Percentiles rank a stretch among this genome's conserved stretches.
Conservation (phyloP, 2,888 invertebrate species). For the Palloptera scutellata region DNA sequence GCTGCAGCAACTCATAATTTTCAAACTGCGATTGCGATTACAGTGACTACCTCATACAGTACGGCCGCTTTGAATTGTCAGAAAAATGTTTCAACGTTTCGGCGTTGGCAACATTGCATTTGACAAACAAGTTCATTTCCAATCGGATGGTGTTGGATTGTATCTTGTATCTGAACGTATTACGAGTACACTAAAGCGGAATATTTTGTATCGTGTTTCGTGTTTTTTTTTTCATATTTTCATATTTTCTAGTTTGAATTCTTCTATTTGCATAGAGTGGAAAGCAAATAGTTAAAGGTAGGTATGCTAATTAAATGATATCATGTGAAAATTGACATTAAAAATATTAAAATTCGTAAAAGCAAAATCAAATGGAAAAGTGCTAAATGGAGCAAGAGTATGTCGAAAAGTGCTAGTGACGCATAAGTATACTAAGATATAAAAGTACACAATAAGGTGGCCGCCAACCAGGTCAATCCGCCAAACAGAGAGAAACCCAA, state of each 20-base stretch:
- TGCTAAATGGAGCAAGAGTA: not conserved
- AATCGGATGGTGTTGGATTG: constrained; percentile 24
- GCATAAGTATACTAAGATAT: too few species aligned
- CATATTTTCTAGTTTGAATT: not conserved
- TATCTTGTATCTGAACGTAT: constrained; percentile 28
- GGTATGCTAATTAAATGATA: constrained; percentile 21
- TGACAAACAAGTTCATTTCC: not conserved
- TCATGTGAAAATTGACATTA: not conserved
- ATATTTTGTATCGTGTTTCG: constrained; percentile 1
- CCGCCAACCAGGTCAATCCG: not conserved
- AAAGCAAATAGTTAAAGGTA: constrained; percentile 9
- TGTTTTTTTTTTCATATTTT: too few species aligned
- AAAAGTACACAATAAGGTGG: too few species aligned
- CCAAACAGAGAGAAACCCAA: not conserved
- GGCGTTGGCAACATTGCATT: not conserved
- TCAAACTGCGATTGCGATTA: too few species aligned
- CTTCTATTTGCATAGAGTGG: constrained; percentile 12
- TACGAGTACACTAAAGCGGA: constrained; percentile 13
- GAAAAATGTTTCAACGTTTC: not conserved
- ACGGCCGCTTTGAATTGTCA: not conserved
- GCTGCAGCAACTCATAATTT: too few species aligned
- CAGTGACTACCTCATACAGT: too few species aligned
- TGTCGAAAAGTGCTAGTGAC: too few species aligned
- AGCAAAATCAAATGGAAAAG: not conserved
- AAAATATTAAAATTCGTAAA: not conserved